These are phyloP conservation scores for Spheniscus humboldti DNA, from an alignment of 2,797 vertebrate species.

Conservation along the genomic window DNA sequence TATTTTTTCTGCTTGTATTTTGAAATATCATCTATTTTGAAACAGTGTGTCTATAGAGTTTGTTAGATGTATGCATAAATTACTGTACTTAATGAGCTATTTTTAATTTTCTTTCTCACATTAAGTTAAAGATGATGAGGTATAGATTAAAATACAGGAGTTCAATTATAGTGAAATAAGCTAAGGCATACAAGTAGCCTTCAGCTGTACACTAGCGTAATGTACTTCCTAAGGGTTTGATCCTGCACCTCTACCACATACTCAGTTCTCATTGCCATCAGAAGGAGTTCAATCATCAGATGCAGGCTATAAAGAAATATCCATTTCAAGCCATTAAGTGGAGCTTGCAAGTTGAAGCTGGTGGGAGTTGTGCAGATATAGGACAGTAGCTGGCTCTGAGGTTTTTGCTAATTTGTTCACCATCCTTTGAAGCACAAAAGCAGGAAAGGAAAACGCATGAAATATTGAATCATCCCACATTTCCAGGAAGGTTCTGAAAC, in stretches of 20 bases:
- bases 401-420: conserved; percentile 17
- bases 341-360: neutral
- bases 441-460: neutral
- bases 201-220: neutral
- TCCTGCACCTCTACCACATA: neutral
- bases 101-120: neutral
- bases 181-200: neutral
- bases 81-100: neutral
- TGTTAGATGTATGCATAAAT: neutral
- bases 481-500: neutral
- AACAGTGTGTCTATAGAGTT: neutral
- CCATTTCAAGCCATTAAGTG: neutral
- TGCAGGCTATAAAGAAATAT: neutral
- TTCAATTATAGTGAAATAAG: neutral
- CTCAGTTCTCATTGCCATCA: neutral
- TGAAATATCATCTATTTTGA: neutral
- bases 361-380: neutral
- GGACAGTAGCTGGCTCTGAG: neutral
- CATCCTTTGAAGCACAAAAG: conserved; percentile 1
- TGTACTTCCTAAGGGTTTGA: neutral
- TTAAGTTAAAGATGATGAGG: neutral
- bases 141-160: neutral
- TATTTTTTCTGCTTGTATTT: neutral
- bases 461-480: conserved; percentile 1
- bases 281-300: neutral